A percentile compares a stretch with the other conserved stretches of the same genome.
Conservation (phyloP, 2,888 invertebrate species). For the Catocala sponsa region DNA sequence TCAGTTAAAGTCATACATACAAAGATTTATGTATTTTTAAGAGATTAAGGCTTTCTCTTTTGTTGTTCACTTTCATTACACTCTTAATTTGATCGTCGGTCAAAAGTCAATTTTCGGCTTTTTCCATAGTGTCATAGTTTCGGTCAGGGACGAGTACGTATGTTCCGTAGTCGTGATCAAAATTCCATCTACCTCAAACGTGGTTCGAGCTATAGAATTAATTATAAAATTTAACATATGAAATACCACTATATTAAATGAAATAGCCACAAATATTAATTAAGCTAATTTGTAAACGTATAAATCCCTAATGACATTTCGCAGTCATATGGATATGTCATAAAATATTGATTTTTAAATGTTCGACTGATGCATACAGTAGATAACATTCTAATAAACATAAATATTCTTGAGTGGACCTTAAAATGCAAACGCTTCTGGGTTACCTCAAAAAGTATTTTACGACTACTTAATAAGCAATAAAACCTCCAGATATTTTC, state of each 20-base stretch:
- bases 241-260: no score
- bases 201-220: neutral
- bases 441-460: conserved; percentile 38
- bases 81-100: no score
- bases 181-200: neutral
- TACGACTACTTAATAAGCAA: conserved; percentile 42
- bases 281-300: conserved; percentile 47
- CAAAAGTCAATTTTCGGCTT: no score
- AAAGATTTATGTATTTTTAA: no score
- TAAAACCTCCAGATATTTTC: conserved; percentile 34
- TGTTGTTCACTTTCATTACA: no score
- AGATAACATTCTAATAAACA: conserved; percentile 35
- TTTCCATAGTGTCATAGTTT: no score
- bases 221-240: conserved; percentile 1
- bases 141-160: no score
- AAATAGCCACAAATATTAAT: conserved; percentile 31
- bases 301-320: conserved; percentile 35
- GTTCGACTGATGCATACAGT: conserved; percentile 37
- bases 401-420: conserved; percentile 33
- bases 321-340: conserved; percentile 37
- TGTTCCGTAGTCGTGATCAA: no score
- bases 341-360: conserved; percentile 24
- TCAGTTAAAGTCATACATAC: neutral
- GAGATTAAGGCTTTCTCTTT: no score
- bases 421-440: conserved; percentile 30